Conservation (phyloP, 2,888 invertebrate species). For the Heliothis peltigera region DNA sequence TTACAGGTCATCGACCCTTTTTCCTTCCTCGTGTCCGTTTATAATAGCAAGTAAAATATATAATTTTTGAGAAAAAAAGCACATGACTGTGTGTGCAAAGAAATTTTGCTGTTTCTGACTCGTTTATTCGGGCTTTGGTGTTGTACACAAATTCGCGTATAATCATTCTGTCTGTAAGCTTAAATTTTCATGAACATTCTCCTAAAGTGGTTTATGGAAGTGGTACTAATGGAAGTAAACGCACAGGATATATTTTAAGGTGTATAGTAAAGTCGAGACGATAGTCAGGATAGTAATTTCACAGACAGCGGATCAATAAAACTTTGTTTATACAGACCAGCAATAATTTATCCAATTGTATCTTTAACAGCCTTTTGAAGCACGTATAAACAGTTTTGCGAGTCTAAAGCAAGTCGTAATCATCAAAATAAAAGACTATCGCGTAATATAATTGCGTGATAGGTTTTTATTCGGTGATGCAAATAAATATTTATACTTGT, state of each 20-base stretch:
- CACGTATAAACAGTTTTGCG: constrained; percentile 40
- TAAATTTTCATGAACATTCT: no score
- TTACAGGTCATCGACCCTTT: constrained; percentile 23
- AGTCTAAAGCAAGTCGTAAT: constrained; percentile 41
- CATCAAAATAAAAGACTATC: constrained; percentile 33
- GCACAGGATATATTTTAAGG: not conserved
- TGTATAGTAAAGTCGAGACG: constrained; percentile 3
- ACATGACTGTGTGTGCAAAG: no score
- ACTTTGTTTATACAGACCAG: constrained; percentile 48
- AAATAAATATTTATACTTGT: not conserved
- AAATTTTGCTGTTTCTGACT: no score
- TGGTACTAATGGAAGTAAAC: not conserved
- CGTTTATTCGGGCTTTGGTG: no score
- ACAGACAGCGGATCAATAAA: constrained; percentile 48
- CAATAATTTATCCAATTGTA: constrained; percentile 55
- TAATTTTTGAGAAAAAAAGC: no score
- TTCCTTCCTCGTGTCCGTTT: constrained; percentile 1
- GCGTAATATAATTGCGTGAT: constrained; percentile 42
- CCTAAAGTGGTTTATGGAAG: not conserved
- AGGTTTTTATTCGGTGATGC: constrained; percentile 45
- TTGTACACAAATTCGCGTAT: no score
- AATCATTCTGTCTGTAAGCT: no score
- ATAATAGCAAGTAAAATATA: constrained; percentile 7
- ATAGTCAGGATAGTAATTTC: constrained; percentile 18
- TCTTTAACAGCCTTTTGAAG: constrained; percentile 35